Base-by-base conservation (phyloP, 2,113 vertebrate genomes). In the Casuarius casuarius region DNA sequence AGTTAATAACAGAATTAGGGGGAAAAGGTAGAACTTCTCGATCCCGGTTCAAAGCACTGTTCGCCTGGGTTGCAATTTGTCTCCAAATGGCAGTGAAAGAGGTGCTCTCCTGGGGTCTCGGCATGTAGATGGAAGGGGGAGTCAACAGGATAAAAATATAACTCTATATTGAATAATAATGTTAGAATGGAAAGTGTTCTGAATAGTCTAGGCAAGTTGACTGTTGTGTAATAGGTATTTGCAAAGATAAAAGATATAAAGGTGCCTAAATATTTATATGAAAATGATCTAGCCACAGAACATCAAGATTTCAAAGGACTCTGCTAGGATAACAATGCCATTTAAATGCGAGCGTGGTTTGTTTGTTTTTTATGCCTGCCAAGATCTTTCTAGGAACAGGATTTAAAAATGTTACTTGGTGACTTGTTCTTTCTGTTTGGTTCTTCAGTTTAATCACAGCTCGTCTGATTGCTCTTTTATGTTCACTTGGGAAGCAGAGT, bases 321-420 rank as follows among this genome's bases (percentile, higher is more conserved):
- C 80, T 54, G 28, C 65, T 48, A 18, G 79, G 83, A 84, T 93
- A 68, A 75, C 78, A 54, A 4, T 71, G 74, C 87, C 59, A 67
- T 68, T 93, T 80, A 56, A 75, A 86, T 84, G 76, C 71, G 78
- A 93, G 77, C 0, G 3, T 83, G 87, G 81, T 92, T 91, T 49
- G 91, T 94, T 96, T 94, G 73, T 58, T 84, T 89, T 51, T 70
- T 72, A 28, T 71, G 89, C 84, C 67, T 97, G 95, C 92, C 94
- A 96, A 91, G 84, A 6, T 82, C 96, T 91, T 97, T 97, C 95
- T 58, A 95, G 96, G 97, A 96, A 97, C 91, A 90, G 94, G 87
- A 94, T 94, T 49, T 85, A 59, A 79, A 91, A 85, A 74, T 92
- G 82, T 84, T 91, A 28, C 48, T 91, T 66, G 84, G 71, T 95